Evolutionary conservation across 2,113 vertebrate species (phyloP).

Genomic region (Chlamydotis undulata): DNA sequence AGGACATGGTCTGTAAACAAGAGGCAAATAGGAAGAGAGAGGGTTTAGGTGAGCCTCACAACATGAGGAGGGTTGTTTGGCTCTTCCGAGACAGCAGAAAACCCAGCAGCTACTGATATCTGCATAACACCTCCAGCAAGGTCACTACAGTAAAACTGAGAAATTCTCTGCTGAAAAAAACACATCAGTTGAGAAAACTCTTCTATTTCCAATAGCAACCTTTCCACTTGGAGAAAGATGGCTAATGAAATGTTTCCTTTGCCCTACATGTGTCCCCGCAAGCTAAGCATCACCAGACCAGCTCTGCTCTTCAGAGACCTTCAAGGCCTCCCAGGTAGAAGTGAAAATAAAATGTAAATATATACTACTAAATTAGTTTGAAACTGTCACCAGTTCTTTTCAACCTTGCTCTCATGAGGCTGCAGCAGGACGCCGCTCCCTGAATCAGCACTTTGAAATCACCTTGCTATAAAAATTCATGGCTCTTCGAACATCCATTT

Average conservation of each 20-base stretch:
- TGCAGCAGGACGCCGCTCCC: neutral
- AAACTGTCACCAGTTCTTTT: neutral
- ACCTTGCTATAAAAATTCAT: neutral
- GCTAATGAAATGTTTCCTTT: neutral
- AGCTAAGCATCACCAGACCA: neutral
- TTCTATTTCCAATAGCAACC: neutral
- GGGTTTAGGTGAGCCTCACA: neutral
- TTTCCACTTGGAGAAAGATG: neutral
- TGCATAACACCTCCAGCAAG: rapidly evolving
- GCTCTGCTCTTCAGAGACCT: neutral
- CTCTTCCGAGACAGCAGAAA: neutral
- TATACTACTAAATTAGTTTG: neutral
- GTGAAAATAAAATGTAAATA: neutral
- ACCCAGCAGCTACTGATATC: neutral
- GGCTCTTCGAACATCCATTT: neutral
- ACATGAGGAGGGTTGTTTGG: neutral
- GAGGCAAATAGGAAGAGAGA: neutral
- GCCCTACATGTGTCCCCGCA: rapidly evolving
- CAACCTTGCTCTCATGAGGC: neutral
- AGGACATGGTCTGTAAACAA: neutral
- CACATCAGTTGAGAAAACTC: neutral
- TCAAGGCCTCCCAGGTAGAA: neutral
- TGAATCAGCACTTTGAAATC: neutral
- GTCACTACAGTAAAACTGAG: neutral
- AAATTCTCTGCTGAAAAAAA: neutral